Evolutionary conservation across 2,888 invertebrate species (phyloP), one percentile per base, ranked within the genome.

Genomic region (Rotaria sp.): DNA sequence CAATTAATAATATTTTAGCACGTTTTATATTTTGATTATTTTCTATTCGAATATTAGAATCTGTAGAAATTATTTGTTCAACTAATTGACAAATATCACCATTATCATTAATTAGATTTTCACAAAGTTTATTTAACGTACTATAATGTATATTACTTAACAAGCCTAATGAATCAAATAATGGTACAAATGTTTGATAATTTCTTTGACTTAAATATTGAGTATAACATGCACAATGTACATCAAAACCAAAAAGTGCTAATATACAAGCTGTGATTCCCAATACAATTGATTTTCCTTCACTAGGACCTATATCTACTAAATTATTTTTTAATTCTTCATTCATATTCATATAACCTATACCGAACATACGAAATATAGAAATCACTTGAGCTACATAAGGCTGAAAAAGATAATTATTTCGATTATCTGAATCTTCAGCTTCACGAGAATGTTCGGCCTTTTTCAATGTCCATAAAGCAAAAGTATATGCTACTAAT

Each of bases 351-450:
- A n/a, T n/a, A n/a, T n/a, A n/a, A 24, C 84, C 84, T 8, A 48
- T 21, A 21, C 52, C 30, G 0, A 84, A 52, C 24, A 84, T 7
- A 24, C 50, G 50, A 24, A 52, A 48, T 8, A 84, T 84, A 21
- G 84, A 48, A 21, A 84, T 35, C 15, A 84, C 84, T 52, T 84
- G 84, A 84, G 84, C 84, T 38, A 35, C 35, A 57, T 84, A 48
- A 18, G 84, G 84, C 21, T 57, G 30, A 50, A 84, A 26, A 5
- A 84, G 35, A 57, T 26, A 84, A 13, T 74, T 74, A 4, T 74
- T 5, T 35, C 74, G 10, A 55, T 48, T 24, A 21, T 84, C 24
- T 38, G 13, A 45, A 45, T 52, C 52, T 21, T 48, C 24, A 50
- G 41, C 15, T 50, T 50, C 55, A 24, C 8, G 18, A 45, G 8